A percentile compares a stretch with the other conserved stretches of the same genome.
Evolutionary conservation across 2,113 vertebrate genomes (phyloP).

Genomic region (Ibidorhyncha struthersii): DNA sequence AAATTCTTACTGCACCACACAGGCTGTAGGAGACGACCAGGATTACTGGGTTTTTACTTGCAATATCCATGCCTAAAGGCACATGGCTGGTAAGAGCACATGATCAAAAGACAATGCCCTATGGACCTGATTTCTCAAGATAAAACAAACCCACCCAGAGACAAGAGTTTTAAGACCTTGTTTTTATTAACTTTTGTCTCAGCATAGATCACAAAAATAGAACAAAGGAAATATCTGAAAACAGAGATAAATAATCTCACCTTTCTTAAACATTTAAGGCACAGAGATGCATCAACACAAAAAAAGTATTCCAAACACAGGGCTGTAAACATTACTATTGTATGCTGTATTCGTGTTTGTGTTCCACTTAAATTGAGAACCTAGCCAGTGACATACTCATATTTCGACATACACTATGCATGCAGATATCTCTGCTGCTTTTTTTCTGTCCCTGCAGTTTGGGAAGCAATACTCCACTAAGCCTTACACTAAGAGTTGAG

Average conservation of each 20-base stretch:
- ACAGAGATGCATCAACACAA: neutral
- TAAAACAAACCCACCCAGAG: neutral
- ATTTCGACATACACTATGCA: neutral
- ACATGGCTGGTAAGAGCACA: neutral
- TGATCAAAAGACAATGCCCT: neutral
- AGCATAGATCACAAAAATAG: neutral
- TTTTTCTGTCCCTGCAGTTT: neutral
- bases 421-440: neutral
- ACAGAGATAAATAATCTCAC: neutral
- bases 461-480: neutral
- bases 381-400: fast-evolving
- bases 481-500: neutral
- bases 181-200: neutral
- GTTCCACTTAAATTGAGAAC: neutral
- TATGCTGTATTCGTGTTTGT: neutral
- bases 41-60: neutral
- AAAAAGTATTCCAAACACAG: neutral
- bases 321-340: neutral
- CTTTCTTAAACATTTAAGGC: neutral
- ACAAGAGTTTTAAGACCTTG: neutral
- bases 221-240: neutral
- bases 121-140: neutral
- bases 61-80: neutral
- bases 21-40: neutral
- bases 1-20: neutral